Evolutionary conservation across 2,113 vertebrate genomes (phyloP).

Genomic region (Ranitomeya imitator): DNA sequence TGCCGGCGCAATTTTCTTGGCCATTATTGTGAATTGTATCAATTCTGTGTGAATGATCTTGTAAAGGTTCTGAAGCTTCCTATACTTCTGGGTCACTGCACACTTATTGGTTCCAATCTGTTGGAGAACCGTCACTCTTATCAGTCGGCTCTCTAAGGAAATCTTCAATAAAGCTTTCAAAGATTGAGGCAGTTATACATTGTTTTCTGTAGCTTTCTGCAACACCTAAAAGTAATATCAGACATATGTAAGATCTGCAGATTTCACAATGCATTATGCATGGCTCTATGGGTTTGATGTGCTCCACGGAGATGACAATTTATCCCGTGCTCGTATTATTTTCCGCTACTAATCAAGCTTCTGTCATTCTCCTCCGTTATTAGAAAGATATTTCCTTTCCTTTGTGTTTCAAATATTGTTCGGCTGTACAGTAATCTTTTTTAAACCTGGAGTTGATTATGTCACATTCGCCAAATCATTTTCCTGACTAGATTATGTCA

Average conservation of each 20-base stretch:
- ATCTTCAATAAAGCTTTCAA: conserved; percentile 5
- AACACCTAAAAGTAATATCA: not conserved
- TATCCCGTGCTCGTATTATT: not conserved
- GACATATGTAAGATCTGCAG: not conserved
- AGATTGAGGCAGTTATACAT: not conserved
- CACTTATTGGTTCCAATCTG: conserved; percentile 45
- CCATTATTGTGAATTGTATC: conserved; percentile 47
- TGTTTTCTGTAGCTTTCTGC: not conserved
- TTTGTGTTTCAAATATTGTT: not conserved
- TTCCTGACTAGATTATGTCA: not conserved
- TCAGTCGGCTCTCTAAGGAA: not conserved
- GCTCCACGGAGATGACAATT: not conserved
- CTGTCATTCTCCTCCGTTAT: not conserved
- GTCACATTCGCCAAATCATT: not conserved
- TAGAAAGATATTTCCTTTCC: not conserved
- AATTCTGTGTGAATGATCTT: conserved; percentile 49
- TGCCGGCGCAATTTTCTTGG: conserved; percentile 34
- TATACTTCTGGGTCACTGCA: conserved; percentile 36
- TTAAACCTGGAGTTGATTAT: not conserved
- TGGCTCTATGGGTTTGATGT: not conserved
- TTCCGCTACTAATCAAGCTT: not conserved
- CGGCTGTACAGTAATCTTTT: not conserved
- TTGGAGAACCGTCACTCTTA: conserved; percentile 1
- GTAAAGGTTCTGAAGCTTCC: conserved; percentile 45
- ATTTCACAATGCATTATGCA: not conserved